Evolutionary conservation across 2,888 invertebrate species (phyloP), one percentile per base, ranked within the genome.

Genomic region (Phorcus lineatus): DNA sequence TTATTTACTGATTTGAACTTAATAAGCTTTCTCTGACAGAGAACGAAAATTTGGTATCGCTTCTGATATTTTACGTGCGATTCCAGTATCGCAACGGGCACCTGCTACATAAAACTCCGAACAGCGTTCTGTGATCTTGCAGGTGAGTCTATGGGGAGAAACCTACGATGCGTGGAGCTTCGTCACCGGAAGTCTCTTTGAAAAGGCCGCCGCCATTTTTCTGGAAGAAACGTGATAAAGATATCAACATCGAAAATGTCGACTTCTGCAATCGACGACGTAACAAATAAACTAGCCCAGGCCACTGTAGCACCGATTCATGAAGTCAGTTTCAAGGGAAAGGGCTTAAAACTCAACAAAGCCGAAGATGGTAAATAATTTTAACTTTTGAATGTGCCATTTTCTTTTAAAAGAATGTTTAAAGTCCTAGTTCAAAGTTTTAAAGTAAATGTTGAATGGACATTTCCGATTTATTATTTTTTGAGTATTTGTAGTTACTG

Each of bases 241-340:
- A 28, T 28, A 62, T 62, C 62, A 62, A 62, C 28, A 28, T 17
- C 62, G 28, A 62, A 62, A 62, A 62, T 62, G 62, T 24, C 62
- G 88, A 67, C 88, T n/a, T 79, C 83, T 0, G 36, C 78, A 22
- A 53, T 91, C 31, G 86, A 86, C 7, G 86, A 87, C 52, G 86
- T 91, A 31, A 89, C 90, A 17, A 88, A 90, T 16, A 85, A 88
- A 62, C 81, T 93, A 7, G 90, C 91, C 16, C 83, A 90, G 81
- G 87, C 92, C 40, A 87, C 87, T 78, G 91, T 92, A 31, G 88
- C 88, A 19, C 83, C 83, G 0, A 84, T 82, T 55, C 77, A 83
- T 52, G 88, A 97, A 75, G 95, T 98, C 19, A 96, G 96, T 90
- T 98, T 97, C 92, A 95, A 96, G 82, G 96, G 96, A 79, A 95